Base-by-base conservation (phyloP, 2,797 vertebrate genomes). In the Lagocephalus sceleratus region DNA sequence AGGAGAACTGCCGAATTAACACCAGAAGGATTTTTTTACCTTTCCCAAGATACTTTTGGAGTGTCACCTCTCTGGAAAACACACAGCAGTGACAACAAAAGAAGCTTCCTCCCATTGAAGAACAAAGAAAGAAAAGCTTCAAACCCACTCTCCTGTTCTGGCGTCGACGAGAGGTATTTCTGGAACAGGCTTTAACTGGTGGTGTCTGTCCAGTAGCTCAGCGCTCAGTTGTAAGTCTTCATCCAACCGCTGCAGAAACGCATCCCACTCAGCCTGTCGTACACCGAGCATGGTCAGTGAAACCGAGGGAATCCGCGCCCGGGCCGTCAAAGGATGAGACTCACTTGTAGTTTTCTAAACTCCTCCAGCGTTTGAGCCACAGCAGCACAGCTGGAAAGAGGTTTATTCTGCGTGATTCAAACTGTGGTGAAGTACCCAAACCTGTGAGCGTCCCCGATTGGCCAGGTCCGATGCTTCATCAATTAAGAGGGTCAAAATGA, bases 1-100 rank as follows among this genome's bases (percentile, higher is more conserved):
- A 83, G 47, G 79, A 79, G 59, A 84, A 83, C 56, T 83, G 84
- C 3, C 76, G 66, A 45, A 85, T 76, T 19, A 83, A 60, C 52
- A 85, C 73, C 59, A 82, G 50, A 71, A 80, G 63, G 47, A 63
- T 71, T 60, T 73, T 84, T 23, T 67, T 60, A 47, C 71, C 66
- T 73, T 29, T 68, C 5, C 57, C 52, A 11, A 79, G 42, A 59
- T 81, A 82, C 26, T 73, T 71, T 29, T 59, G 32, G 40, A 85
- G 48, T 2, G 22, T 69, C 23, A 75, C 52, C 17, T 20, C 40
- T 32, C 78, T 84, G 59, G 19, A 51, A 44, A 48, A 59, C 48
- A 51, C 19, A 65, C 14, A 42, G 6, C 47, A 7, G 12, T n/a
- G 1, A 3, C 20, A 38, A 38, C 32, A 25, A 7, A 25, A 25